Conservation (phyloP, 2,888 invertebrate species). For the Nomada ruficornis region DNA sequence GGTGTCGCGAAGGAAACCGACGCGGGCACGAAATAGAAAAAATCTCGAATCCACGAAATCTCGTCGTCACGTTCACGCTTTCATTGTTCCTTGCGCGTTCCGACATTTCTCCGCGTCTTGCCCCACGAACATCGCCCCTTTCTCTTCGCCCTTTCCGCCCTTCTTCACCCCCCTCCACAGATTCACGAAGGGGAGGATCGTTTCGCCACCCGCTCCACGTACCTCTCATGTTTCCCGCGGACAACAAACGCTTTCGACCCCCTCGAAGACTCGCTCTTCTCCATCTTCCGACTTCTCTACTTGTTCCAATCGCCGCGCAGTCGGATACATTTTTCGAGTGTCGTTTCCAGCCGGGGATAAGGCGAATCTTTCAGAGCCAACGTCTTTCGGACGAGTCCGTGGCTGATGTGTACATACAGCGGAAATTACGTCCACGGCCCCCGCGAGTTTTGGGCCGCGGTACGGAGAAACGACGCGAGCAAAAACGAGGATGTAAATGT, state of each 20-base stretch:
- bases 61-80: constrained; percentile 58
- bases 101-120: constrained; percentile 28
- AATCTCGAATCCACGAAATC: constrained; percentile 46
- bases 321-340: constrained; percentile 9
- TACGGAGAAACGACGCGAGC: constrained; percentile 60
- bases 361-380: constrained; percentile 3
- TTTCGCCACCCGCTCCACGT: background rate
- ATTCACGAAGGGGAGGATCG: background rate
- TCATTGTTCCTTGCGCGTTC: constrained; percentile 49
- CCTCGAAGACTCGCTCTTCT: background rate
- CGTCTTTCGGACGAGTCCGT: constrained; percentile 15
- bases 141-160: background rate
- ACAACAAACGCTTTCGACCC: background rate
- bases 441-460: constrained; percentile 7
- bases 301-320: constrained; percentile 21
- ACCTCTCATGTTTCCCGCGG: background rate
- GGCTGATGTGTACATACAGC: constrained; percentile 19
- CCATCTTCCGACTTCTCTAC: background rate
- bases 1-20: too few species aligned
- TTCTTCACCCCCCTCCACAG: too few species aligned
- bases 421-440: constrained; percentile 4
- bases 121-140: background rate
- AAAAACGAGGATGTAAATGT: constrained; percentile 81
- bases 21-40: constrained; percentile 19
- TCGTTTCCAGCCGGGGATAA: constrained; percentile 24